phyloP scores from a whole-genome alignment of 2,113 vertebrate genomes.

The Albula glossodonta region DNA sequence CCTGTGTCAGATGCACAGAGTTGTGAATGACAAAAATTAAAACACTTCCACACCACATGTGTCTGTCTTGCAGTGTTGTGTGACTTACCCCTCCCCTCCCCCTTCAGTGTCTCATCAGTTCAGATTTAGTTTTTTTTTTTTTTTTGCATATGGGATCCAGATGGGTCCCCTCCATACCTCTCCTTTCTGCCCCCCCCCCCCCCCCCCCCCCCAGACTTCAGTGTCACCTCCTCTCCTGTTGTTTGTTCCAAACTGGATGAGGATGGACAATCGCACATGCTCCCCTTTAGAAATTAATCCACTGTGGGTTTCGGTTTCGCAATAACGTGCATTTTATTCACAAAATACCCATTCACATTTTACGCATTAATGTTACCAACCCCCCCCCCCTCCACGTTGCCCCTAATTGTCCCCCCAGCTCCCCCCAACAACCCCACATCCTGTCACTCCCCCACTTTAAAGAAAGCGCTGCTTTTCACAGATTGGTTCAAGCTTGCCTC shows the following conservation, averaged over 20 bases:
- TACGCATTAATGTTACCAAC: neutral
- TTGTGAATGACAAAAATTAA: too few species aligned
- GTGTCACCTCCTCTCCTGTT: too few species aligned
- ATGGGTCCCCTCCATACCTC: neutral
- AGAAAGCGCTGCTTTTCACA: neutral
- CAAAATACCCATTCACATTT: neutral
- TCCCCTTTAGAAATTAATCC: neutral
- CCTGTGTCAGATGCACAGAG: too few species aligned
- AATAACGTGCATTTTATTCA: neutral
- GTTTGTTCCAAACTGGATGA: neutral
- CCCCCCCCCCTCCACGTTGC: too few species aligned
- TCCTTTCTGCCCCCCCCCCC: neutral
- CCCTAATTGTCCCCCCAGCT: neutral
- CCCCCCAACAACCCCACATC: too few species aligned
- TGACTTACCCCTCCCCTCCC: too few species aligned
- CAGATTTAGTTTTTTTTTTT: neutral
- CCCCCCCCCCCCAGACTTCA: neutral
- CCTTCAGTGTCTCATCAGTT: neutral
- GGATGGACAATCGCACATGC: neutral
- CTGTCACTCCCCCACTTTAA: too few species aligned
- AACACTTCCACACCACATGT: too few species aligned
- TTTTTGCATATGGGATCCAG: constrained; percentile 19
- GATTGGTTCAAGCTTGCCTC: neutral
- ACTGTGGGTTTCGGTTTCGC: neutral
- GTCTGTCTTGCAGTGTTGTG: too few species aligned